Conservation (phyloP, 1,140 invertebrate genomes). For the Euwallacea fornicatus region DNA sequence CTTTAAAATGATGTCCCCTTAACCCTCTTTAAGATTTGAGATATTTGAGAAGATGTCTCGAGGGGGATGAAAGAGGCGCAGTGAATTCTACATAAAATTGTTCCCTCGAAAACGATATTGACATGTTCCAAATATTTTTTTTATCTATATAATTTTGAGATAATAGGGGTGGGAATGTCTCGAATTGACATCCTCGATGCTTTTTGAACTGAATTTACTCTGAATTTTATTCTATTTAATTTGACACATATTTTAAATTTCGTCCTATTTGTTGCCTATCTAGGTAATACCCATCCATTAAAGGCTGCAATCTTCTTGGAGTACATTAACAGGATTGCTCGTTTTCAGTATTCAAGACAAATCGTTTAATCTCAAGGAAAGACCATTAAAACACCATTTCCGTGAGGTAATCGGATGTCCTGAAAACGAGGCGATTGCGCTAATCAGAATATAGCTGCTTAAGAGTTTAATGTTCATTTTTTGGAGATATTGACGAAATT, state of each 20-base stretch:
- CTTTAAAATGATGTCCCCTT: too few relatives aligned
- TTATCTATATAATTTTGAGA: too few relatives aligned
- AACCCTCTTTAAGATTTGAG: too few relatives aligned
- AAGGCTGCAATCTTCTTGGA: slow-evolving; percentile 7
- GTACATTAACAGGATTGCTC: slow-evolving; percentile 14
- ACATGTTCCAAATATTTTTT: too few relatives aligned
- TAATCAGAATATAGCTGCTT: slow-evolving; percentile 13
- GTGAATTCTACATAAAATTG: too few relatives aligned
- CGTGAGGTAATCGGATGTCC: slow-evolving; percentile 14
- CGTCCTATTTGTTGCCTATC: background rate
- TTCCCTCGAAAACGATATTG: too few relatives aligned
- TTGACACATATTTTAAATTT: background rate
- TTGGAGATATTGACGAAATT: background rate
- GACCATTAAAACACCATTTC: slow-evolving; percentile 15
- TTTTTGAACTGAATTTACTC: too few relatives aligned
- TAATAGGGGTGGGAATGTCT: too few relatives aligned
- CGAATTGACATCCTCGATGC: too few relatives aligned
- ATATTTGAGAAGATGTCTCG: too few relatives aligned
- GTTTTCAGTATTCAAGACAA: slow-evolving; percentile 10
- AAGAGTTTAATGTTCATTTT: slow-evolving; percentile 2
- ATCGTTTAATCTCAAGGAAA: slow-evolving; percentile 14
- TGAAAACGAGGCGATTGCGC: background rate
- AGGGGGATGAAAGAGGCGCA: too few relatives aligned
- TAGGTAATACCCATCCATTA: slow-evolving; percentile 11
- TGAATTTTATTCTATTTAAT: too few relatives aligned